Base-by-base conservation (phyloP, 1,140 invertebrate genomes). In the Ceratosolen solmsi region DNA sequence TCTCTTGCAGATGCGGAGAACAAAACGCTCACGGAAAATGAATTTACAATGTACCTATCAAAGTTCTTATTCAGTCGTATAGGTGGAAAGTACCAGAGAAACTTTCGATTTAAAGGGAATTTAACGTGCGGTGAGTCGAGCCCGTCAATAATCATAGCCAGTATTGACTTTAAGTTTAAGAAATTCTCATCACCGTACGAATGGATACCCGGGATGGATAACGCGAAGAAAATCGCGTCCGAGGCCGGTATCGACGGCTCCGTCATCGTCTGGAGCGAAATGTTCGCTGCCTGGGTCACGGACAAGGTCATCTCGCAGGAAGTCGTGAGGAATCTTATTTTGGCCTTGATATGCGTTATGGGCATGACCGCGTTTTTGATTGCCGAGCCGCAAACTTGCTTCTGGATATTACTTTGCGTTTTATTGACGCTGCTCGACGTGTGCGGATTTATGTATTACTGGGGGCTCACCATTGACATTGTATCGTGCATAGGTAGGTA, bases 391-490 rank as follows among this genome's bases (percentile, higher is more conserved):
- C 94, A 94, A 89, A 95, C 94, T 80, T 96, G 95, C 91, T 92
- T 95, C 82, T 96, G 95, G 94, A 96, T 96, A 86, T 94, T 96
- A 86, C 88, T 94, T 63, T 96, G 95, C 88, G 95, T 96, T 63
- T 89, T 96, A 46, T 92, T 96, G 83, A 97, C 96, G 2, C 92
- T 96, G 87, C 92, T 96, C 8, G 95, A 96, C 89, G 96, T 97
- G 51, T 94, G 95, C 82, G 97, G 96, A 4, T 95, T 95, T 84
- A 96, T 98, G 95, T 94, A 94, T 80, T 94, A 94, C 79, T 95
- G 96, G 96, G 96, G 95, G 11, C 92, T 97, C 75, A 96, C 96
- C 5, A 95, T 98, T 56, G 96, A 98, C 87, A 94, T 96, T 65
- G 95, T 97, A 38, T 96, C 96, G 46, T 97, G 96, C 88, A 96